Conservation (phyloP, 2,113 vertebrate species). For the Salvator merianae region DNA sequence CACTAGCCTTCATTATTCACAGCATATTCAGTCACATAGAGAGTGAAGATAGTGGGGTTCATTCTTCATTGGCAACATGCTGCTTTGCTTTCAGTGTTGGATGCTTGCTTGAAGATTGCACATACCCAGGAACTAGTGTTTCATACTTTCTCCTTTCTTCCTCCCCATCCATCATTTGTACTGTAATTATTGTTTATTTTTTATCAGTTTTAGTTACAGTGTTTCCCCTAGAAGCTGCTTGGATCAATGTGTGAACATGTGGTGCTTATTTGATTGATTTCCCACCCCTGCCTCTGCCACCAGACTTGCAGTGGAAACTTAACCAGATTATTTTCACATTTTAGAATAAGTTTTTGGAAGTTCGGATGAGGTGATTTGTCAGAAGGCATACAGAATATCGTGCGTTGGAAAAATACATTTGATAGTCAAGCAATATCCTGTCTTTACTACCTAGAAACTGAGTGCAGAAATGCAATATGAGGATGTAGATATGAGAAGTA, state of each 20-base stretch:
- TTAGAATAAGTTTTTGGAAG: background rate
- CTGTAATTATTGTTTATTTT: conserved; percentile 19
- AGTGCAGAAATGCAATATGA: background rate
- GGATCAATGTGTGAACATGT: background rate
- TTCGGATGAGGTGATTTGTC: background rate
- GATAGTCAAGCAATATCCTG: background rate
- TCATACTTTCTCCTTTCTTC: background rate
- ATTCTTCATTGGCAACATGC: background rate
- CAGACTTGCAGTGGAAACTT: background rate
- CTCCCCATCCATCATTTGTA: background rate
- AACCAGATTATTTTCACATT: background rate
- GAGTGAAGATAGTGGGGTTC: background rate
- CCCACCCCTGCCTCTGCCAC: background rate
- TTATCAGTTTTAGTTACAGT: conserved; percentile 6
- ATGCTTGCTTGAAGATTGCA: background rate
- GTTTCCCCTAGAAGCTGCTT: background rate
- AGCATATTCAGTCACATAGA: background rate
- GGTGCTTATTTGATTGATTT: background rate
- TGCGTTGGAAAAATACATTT: background rate
- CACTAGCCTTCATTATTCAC: conserved; percentile 10
- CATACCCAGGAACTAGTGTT: background rate
- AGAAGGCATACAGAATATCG: background rate
- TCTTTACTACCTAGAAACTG: background rate
- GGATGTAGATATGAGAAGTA: background rate
- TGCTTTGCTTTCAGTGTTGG: background rate